Percentiles rank a stretch among this genome's conserved stretches.
phyloP scores from a whole-genome alignment of 1,140 invertebrate species.

The Vollenhovia emeryi region DNA sequence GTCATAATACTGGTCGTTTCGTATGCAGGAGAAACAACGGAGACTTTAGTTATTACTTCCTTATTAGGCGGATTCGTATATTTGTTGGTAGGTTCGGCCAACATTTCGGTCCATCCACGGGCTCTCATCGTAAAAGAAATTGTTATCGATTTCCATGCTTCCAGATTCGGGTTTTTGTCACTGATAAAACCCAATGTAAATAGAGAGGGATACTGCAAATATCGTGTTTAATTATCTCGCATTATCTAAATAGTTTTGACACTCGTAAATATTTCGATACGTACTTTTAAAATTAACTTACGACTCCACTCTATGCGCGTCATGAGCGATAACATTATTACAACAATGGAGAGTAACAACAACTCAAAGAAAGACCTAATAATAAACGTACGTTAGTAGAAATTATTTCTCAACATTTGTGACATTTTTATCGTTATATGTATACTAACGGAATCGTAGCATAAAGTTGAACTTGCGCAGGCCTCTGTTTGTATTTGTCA shows the following conservation, averaged over 20 bases:
- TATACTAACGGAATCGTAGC: constrained; percentile 83
- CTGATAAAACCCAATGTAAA: constrained; percentile 91
- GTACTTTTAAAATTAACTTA: constrained; percentile 88
- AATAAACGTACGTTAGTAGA: constrained; percentile 52
- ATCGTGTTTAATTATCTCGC: not conserved
- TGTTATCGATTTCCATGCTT: constrained; percentile 87
- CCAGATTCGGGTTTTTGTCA: constrained; percentile 88
- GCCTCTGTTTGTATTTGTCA: constrained; percentile 89
- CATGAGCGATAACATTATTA: constrained; percentile 86
- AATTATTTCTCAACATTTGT: constrained; percentile 22
- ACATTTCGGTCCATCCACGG: constrained; percentile 91
- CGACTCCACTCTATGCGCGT: constrained; percentile 89
- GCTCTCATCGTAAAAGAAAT: constrained; percentile 91
- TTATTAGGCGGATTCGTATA: constrained; percentile 88
- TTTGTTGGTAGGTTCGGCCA: constrained; percentile 87
- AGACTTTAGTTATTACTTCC: constrained; percentile 88
- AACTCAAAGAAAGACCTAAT: constrained; percentile 82
- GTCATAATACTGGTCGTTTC: constrained; percentile 91
- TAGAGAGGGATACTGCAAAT: constrained; percentile 89
- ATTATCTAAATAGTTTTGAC: not conserved
- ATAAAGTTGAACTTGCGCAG: constrained; percentile 90
- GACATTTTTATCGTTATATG: not conserved
- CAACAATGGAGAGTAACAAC: constrained; percentile 86
- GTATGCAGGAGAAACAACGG: constrained; percentile 92
- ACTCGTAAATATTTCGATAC: constrained; percentile 38